phyloP scores from a whole-genome alignment of 2,888 invertebrate genomes.

The Rhagonycha fulva region DNA sequence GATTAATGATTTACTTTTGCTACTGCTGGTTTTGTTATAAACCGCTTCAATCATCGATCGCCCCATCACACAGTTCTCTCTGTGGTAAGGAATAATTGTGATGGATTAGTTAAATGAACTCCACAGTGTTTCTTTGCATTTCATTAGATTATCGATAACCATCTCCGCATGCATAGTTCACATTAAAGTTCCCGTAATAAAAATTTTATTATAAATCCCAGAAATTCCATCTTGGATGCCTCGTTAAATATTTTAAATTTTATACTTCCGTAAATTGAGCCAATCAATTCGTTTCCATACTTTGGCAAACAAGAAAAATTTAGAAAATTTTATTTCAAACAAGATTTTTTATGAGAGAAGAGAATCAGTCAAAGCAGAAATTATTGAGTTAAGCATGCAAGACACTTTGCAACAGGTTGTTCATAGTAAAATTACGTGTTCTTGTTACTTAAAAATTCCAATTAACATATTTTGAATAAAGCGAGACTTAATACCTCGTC shows the following conservation, averaged over 20 bases:
- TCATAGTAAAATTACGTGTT: not conserved
- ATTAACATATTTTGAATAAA: not conserved
- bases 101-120: not conserved
- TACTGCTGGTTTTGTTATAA: constrained; percentile 11
- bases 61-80: constrained; percentile 5
- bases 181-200: not conserved
- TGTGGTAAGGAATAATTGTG: not conserved
- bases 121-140: not conserved
- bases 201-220: not conserved
- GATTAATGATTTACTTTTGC: not conserved
- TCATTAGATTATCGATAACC: not conserved
- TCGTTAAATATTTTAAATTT: not conserved
- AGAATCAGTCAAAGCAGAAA: not conserved
- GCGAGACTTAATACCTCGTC: not conserved
- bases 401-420: not conserved
- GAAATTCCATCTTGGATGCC: not conserved
- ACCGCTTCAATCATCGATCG: constrained; percentile 1
- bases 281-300: not conserved
- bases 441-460: not conserved
- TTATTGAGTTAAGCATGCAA: not conserved
- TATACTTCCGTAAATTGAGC: not conserved
- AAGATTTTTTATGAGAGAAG: not conserved
- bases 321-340: not conserved
- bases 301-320: not conserved
- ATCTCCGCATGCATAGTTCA: not conserved